Evolutionary conservation across 2,797 vertebrate species (phyloP), one percentile per base, ranked within the genome.

Genomic region (Sebastiscus tertius): DNA sequence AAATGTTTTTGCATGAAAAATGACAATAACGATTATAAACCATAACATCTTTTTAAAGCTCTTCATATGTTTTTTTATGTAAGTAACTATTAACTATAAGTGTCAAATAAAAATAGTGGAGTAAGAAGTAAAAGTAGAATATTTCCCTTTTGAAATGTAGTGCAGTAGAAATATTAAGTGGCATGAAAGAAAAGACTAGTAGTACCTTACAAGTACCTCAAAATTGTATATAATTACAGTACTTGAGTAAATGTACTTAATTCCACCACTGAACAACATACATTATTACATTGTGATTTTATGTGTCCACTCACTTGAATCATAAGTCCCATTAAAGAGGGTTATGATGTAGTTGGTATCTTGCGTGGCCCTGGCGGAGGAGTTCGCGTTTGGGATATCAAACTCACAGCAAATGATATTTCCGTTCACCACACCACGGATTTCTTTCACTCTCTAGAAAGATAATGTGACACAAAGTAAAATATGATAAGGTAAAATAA

Each of bases 391-490:
- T 0, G 36, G 22, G 1, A 90, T 0, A 0, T 0, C 4, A 24
- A 93, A 94, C 71, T 55, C 60, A 13, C 93, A 94, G 33, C 10
- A 22, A 74, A 91, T 89, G 4, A 76, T 1, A 0, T 0, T 5
- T 5, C 9, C 49, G 0, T 1, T 20, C n/a, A 73, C 31, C 0
- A 0, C 1, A 22, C 64, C 72, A 7, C 8, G 29, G n/a, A 87
- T 61, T 0, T 42, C 36, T 27, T 0, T 54, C 49, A 73, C 67
- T 0, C 0, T 14, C 93, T 94, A 49, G 4, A 34, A 26, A 65
- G 4, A 4, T 1, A 11, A 58, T 2, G 11, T 10, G 6, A 54
- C 22, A 65, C 4, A 20, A 31, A 60, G 18, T 33, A n/a, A 22
- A 6, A 59, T 3, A 9, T 4, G n/a, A 2, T 12, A 7, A 22